phyloP scores from a whole-genome alignment of 2,888 invertebrate species.

The Pyrochroa serraticornis region DNA sequence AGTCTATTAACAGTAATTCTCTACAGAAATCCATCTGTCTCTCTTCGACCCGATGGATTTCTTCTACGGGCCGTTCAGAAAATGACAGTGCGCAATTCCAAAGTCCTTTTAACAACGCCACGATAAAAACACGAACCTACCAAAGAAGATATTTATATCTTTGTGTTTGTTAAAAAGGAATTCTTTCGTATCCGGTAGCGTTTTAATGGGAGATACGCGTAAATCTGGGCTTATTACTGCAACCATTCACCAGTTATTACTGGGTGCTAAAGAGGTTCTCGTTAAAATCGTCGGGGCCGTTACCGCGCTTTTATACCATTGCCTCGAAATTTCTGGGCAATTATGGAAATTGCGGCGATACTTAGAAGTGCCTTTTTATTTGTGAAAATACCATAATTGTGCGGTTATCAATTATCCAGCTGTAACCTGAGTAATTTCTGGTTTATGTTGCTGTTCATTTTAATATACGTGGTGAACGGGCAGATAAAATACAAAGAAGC shows the following conservation, averaged over 20 bases:
- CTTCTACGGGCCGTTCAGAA: conserved; percentile 4
- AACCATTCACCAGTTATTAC: conserved; percentile 8
- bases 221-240: background rate
- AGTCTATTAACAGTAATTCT: conserved; percentile 46
- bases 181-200: conserved; percentile 40
- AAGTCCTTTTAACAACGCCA: conserved; percentile 26
- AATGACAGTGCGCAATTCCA: conserved; percentile 1
- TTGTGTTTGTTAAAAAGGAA: conserved; percentile 19
- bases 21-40: conserved; percentile 40
- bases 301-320: too few relatives aligned
- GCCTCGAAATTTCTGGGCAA: too few relatives aligned
- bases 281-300: conserved; percentile 11
- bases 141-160: conserved; percentile 18
- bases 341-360: too few relatives aligned
- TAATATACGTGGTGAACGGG: background rate
- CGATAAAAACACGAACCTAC: conserved; percentile 27
- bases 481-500: too few relatives aligned
- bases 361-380: too few relatives aligned
- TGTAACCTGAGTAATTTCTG: conserved; percentile 7
- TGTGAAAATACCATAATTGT: too few relatives aligned
- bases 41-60: conserved; percentile 35
- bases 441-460: background rate
- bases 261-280: conserved; percentile 19
- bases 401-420: conserved; percentile 7
- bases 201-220: conserved; percentile 24